Base-by-base conservation (phyloP, 2,888 invertebrate species). In the Idaea dimidiata region DNA sequence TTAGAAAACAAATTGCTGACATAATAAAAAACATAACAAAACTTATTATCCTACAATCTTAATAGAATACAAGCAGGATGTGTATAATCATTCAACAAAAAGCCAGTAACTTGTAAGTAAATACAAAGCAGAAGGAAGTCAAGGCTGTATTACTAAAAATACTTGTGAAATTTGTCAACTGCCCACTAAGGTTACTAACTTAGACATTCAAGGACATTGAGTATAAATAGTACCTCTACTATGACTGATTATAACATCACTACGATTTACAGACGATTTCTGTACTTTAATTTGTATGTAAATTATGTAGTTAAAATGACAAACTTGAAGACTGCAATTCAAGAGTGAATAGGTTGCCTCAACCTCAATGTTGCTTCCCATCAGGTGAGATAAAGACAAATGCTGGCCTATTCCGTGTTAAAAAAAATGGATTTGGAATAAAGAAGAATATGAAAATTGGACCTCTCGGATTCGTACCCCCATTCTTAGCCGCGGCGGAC, bases 161-260 rank as follows among this genome's bases (percentile, higher is more conserved):
- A 65, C 63, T 77, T 75, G 67, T 73, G 67, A 76, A 71, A 78
- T 75, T 73, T 73, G 72, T 73, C 74, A 77, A 74, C 67, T 60
- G 58, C 70, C 65, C 62, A 68, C 59, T 71, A 69, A 71, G 66
- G 72, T 68, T 65, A 69, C 64, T 64, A 68, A 65, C 67, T 70
- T 71, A 59, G 59, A 63, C 59, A 73, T 66, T 68, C 76, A 76
- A 74, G 78, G 76, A 66, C 72, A 68, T 60, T 43, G 43, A 43
- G 43, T 43, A 43, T 14, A 43, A 43, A 43, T 43, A 43, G 43
- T 43, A 43, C 14, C 43, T 14, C 43, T 43, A 43, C 43, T 8
- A 43, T 43, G 43, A 14, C 8, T 43, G 43, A 14, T 43, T 43
- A 10, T 43, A 33, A 43, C 43, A 3, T 43, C 43, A 7, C 14